phyloP scores from a whole-genome alignment of 2,888 invertebrate genomes.

The Teleogryllus oceanicus region DNA sequence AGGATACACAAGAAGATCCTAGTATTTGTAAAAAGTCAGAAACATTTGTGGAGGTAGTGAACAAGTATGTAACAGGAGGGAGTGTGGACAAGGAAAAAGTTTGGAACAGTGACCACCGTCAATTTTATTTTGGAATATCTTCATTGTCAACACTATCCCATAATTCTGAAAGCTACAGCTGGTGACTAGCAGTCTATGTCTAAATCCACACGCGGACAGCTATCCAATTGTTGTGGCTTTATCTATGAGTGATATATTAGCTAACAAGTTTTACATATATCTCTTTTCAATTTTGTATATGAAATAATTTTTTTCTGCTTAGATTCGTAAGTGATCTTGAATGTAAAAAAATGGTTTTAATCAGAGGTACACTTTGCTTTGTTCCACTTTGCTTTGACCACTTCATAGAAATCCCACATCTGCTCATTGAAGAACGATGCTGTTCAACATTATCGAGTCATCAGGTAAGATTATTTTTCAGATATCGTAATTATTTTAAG shows the following conservation, averaged over 20 bases:
- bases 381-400: background rate
- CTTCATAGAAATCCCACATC: background rate
- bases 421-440: background rate
- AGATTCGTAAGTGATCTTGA: background rate
- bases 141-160: slow-evolving; percentile 22
- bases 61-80: slow-evolving; percentile 51
- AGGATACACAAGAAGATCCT: background rate
- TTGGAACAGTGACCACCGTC: slow-evolving; percentile 26
- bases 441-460: background rate
- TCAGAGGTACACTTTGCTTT: background rate
- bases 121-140: slow-evolving; percentile 25
- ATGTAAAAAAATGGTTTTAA: background rate
- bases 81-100: slow-evolving; percentile 48
- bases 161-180: background rate
- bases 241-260: background rate
- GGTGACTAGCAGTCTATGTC: background rate
- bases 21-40: background rate
- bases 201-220: background rate
- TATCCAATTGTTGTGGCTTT: background rate
- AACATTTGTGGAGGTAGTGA: background rate
- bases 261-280: background rate
- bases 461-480: background rate
- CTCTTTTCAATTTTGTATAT: background rate
- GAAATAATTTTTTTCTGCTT: background rate
- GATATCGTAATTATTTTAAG: background rate